Evolutionary conservation across 2,113 vertebrate species (phyloP).

Genomic region (Silurus asotus): DNA sequence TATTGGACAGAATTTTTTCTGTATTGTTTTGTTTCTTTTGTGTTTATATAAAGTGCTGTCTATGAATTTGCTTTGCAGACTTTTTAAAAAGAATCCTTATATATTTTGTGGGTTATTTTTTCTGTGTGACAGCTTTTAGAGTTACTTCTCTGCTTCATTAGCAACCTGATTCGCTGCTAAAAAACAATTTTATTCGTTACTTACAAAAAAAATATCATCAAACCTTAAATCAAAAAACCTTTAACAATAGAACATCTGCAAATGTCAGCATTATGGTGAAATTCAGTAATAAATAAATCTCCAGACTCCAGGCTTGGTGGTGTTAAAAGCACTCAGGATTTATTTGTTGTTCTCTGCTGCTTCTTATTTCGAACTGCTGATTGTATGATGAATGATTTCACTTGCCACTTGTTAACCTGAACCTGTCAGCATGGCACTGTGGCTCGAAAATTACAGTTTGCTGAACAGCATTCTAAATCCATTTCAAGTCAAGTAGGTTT

Average conservation of each 20-base stretch:
- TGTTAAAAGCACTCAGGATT: slow-evolving; percentile 33
- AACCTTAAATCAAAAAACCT: slow-evolving; percentile 38
- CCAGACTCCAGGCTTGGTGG: slow-evolving; percentile 4
- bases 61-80: neutral
- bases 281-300: slow-evolving; percentile 41
- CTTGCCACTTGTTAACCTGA: slow-evolving; percentile 27
- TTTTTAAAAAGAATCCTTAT: neutral
- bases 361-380: slow-evolving; percentile 37
- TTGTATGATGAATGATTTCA: slow-evolving; percentile 29
- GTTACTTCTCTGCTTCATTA: neutral
- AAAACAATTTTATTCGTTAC: slow-evolving; percentile 34
- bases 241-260: slow-evolving; percentile 37
- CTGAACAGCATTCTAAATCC: slow-evolving; percentile 28
- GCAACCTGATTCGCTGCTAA: neutral
- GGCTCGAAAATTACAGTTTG: slow-evolving; percentile 18
- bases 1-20: neutral
- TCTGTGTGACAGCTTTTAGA: neutral
- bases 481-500: neutral
- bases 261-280: slow-evolving; percentile 46
- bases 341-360: slow-evolving; percentile 31
- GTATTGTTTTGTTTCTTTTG: neutral
- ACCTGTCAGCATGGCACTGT: neutral
- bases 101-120: neutral
- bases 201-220: slow-evolving; percentile 12
- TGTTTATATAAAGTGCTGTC: neutral